Base-by-base conservation (phyloP, 2,888 invertebrate species). In the Brachyptera putata region DNA sequence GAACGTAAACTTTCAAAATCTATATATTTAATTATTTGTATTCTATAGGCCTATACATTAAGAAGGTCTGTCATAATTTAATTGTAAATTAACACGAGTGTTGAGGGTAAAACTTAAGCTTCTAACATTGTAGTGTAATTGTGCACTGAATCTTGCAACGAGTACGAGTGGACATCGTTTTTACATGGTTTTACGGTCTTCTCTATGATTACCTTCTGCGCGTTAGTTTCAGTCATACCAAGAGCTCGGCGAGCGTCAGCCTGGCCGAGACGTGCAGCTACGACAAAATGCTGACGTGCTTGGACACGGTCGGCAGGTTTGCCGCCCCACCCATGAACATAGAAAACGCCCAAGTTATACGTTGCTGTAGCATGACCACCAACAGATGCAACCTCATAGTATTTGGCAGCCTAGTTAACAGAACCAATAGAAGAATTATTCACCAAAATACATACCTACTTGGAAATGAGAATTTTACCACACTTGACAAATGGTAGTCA, bases 301-400 rank as follows among this genome's bases (percentile, higher is more conserved):
- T 72, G 78, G n/a, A 73, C 70, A 4, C 72, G 69, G 68, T 84
- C 78, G 13, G 75, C 70, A 4, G 74, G 66, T 1, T 85, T 72
- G 0, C 83, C 84, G 13, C 84, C 85, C 63, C 80, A 74, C 1
- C 85, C 86, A 69, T 84, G 84, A 1, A 84, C 82, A 70, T 85
- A 80, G 68, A 83, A 83, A 50, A 87, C 78, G 1, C 84, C 86
- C 56, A 88, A 77, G 70, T 87, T 88, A 70, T 85, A 87, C 67
- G 84, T 77, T 0, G 87, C 86, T 63, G 80, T 79, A 1, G 83
- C 77, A 69, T 87, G 86, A 34, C 84, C 83, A 56, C 78, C 72
- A 9, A 80, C 76, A 16, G 85, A 84, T 39, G 87, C 87, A 60
- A 79, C 74, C 63, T 77, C 75, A 69, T 87, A 88, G 69, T 83